These are phyloP conservation scores for Coptotermes formosanus DNA, from an alignment of 1,140 invertebrate species.

Conservation along the genomic window DNA sequence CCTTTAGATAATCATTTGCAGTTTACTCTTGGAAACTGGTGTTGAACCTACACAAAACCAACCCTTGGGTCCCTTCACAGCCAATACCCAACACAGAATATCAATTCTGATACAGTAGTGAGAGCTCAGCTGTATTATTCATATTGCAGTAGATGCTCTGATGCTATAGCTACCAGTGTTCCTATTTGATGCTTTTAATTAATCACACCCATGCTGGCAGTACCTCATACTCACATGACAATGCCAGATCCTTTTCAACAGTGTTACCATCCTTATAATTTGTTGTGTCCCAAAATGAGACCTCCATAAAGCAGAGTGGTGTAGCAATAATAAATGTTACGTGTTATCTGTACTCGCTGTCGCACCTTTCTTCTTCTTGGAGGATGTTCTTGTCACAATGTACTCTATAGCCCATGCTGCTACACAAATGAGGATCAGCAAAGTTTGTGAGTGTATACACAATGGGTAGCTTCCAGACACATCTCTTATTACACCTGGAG, in stretches of 20 bases:
- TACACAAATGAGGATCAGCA: slow-evolving; percentile 25
- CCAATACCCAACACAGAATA: background rate
- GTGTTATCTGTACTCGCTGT: background rate
- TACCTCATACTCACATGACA: too few relatives aligned
- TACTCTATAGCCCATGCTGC: slow-evolving; percentile 33
- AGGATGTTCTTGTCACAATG: background rate
- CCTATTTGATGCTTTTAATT: background rate
- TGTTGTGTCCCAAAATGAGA: background rate
- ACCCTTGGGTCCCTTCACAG: background rate
- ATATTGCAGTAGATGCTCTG: background rate
- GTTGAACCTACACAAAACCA: background rate
- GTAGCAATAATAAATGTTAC: background rate
- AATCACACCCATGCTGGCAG: background rate
- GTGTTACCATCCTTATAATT: background rate
- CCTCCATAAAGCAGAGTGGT: background rate
- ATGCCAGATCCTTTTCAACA: background rate
- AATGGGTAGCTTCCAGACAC: slow-evolving; percentile 30
- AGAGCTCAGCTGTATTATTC: background rate
- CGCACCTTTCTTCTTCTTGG: background rate
- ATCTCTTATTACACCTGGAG: slow-evolving; percentile 33
- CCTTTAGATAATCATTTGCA: too few relatives aligned
- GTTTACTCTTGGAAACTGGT: too few relatives aligned
- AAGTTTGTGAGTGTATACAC: slow-evolving; percentile 33
- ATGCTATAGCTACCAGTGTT: too few relatives aligned
- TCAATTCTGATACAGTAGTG: background rate